These are phyloP conservation scores for Staurois parvus DNA, from an alignment of 2,797 vertebrate genomes.

Conservation along the genomic window DNA sequence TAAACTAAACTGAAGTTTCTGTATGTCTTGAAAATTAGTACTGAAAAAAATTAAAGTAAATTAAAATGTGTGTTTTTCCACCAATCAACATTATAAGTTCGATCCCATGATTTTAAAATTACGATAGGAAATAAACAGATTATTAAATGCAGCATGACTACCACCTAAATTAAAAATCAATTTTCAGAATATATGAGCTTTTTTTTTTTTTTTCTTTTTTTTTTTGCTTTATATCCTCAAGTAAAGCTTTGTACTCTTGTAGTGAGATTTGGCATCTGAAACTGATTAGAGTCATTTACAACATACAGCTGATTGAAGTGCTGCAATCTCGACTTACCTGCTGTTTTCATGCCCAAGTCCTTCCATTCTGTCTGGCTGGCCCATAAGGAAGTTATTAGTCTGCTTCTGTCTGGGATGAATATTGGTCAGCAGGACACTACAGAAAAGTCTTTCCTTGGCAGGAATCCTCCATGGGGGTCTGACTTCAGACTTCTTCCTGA, in stretches of 20 bases:
- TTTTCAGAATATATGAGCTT: too few relatives aligned
- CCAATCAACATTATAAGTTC: too few relatives aligned
- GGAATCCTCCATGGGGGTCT: slow-evolving; percentile 73
- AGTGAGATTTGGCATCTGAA: slow-evolving; percentile 14
- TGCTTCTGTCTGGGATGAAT: slow-evolving; percentile 72
- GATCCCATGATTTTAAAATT: too few relatives aligned
- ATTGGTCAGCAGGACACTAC: slow-evolving; percentile 65
- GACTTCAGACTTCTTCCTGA: slow-evolving; percentile 74
- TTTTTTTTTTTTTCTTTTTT: neutral
- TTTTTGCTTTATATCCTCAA: neutral
- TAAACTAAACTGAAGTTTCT: too few relatives aligned
- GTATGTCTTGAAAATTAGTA: too few relatives aligned
- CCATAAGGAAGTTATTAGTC: slow-evolving; percentile 87
- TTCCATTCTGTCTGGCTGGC: slow-evolving; percentile 74
- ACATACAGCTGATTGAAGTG: slow-evolving; percentile 48
- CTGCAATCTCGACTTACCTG: slow-evolving; percentile 85
- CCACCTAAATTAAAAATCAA: too few relatives aligned
- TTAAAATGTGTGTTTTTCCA: too few relatives aligned
- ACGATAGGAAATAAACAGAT: neutral
- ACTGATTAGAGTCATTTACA: slow-evolving; percentile 35
- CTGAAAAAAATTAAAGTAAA: too few relatives aligned
- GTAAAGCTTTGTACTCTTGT: neutral
- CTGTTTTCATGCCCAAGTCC: slow-evolving; percentile 77
- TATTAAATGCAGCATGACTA: neutral
- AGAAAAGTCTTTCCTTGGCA: slow-evolving; percentile 73